Evolutionary conservation across 2,797 vertebrate species (phyloP).

Genomic region (Denticeps clupeoides): DNA sequence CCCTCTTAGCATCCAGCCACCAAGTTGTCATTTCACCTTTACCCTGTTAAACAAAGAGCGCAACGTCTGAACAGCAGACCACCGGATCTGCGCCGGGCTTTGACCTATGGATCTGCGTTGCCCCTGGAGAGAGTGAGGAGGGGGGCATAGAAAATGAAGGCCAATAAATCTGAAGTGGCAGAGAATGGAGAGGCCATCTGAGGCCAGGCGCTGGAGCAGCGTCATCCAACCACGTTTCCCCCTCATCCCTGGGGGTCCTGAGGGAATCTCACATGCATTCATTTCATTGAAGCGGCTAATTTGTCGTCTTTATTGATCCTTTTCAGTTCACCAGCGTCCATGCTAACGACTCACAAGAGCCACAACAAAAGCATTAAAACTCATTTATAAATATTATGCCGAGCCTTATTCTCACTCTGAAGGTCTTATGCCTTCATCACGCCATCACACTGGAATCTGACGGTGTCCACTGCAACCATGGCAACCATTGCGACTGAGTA

Average conservation of each 20-base stretch:
- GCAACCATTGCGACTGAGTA: conserved; percentile 13
- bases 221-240: too few relatives aligned
- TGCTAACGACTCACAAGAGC: too few relatives aligned
- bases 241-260: neutral
- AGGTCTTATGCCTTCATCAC: neutral
- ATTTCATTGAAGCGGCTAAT: neutral
- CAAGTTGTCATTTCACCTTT: conserved; percentile 68
- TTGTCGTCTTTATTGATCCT: too few relatives aligned
- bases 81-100: neutral
- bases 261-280: neutral
- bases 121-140: neutral
- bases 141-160: conserved; percentile 43
- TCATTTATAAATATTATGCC: too few relatives aligned
- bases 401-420: neutral
- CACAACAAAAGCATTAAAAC: too few relatives aligned
- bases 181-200: conserved; percentile 40
- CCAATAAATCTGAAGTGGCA: conserved; percentile 34
- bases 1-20: conserved; percentile 59
- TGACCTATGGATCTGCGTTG: neutral
- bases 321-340: too few relatives aligned
- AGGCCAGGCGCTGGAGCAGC: conserved; percentile 25
- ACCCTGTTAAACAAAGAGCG: conserved; percentile 41
- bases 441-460: conserved; percentile 1
- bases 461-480: conserved; percentile 13
- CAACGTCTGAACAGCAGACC: neutral